phyloP scores from a whole-genome alignment of 2,888 invertebrate genomes.

The Trissonchulus latispiculum region DNA sequence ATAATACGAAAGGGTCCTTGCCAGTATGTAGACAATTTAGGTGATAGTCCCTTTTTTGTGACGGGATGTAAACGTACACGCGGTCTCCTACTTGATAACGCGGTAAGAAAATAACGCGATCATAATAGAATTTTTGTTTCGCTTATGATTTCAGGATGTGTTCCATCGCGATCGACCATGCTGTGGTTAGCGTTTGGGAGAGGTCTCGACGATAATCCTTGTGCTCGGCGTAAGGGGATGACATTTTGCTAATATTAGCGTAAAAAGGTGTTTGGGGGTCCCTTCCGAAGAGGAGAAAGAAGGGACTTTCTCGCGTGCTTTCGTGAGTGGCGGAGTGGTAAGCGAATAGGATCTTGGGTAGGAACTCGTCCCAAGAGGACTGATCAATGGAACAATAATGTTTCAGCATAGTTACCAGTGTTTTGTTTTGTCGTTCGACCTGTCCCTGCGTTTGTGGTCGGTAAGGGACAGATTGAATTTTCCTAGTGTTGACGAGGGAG shows the following conservation, averaged over 20 bases:
- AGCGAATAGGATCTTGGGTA: not conserved
- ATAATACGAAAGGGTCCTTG: not conserved
- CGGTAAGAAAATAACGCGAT: not conserved
- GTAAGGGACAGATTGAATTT: not conserved
- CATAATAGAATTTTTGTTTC: not conserved
- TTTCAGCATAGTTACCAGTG: not conserved
- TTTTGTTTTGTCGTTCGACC: not conserved
- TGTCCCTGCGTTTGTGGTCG: not conserved
- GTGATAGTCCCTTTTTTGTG: too few species aligned
- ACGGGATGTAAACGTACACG: not conserved
- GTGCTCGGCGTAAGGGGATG: not conserved
- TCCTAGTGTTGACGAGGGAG: not conserved
- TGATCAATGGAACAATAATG: not conserved
- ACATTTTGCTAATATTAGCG: not conserved
- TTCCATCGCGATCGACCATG: not conserved
- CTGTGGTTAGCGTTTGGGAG: not conserved
- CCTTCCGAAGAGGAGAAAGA: not conserved
- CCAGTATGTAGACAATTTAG: not conserved
- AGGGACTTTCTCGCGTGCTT: not conserved
- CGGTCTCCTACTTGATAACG: not conserved
- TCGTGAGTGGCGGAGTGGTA: not conserved
- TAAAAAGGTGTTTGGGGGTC: not conserved
- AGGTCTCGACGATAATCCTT: not conserved
- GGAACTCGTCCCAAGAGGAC: not conserved
- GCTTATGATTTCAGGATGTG: not conserved